Percentiles rank a stretch among this genome's conserved stretches.
phyloP scores from a whole-genome alignment of 2,113 vertebrate genomes.

The Albula goreensis region DNA sequence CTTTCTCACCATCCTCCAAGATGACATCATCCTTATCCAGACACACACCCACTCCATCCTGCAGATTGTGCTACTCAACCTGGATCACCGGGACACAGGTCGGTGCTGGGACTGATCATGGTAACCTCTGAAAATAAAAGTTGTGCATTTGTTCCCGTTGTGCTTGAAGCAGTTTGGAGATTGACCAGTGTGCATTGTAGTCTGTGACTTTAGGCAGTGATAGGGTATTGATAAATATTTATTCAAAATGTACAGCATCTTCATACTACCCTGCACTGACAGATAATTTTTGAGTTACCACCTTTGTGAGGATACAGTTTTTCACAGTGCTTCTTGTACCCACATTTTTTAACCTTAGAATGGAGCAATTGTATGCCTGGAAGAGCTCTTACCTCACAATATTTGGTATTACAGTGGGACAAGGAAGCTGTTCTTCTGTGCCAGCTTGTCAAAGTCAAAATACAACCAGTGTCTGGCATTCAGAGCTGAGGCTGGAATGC shows the following conservation, averaged over 20 bases:
- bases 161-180: background rate
- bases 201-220: background rate
- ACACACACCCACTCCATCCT: constrained; percentile 88
- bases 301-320: background rate
- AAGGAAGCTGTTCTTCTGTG: background rate
- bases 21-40: constrained; percentile 87
- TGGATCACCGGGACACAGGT: constrained; percentile 89
- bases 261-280: background rate
- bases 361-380: background rate
- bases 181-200: background rate
- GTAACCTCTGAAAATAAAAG: background rate
- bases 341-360: background rate
- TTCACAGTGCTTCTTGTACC: background rate
- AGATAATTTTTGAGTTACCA: background rate
- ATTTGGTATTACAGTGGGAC: background rate
- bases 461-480: background rate
- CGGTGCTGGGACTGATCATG: constrained; percentile 36
- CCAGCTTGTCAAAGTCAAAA: background rate
- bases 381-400: background rate
- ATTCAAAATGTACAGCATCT: background rate
- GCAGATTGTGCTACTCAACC: constrained; percentile 84
- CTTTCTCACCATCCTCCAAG: constrained; percentile 87
- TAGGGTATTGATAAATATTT: background rate
- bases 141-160: background rate
- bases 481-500: background rate